These are phyloP conservation scores for Phaenicophaeus curvirostris DNA, from an alignment of 2,797 vertebrate genomes.

Conservation along the genomic window DNA sequence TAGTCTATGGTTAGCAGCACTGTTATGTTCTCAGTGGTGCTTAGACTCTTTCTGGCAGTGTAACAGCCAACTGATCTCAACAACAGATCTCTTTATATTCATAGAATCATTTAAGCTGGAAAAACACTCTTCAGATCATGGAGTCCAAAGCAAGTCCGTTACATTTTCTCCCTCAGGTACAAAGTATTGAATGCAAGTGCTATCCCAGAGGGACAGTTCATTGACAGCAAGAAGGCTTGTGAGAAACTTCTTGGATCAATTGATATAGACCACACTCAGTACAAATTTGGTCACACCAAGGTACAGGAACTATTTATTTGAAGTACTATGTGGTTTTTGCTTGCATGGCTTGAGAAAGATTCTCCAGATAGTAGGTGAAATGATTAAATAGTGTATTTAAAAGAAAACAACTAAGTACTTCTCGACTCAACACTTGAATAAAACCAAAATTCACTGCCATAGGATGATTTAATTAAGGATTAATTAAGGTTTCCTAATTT, in stretches of 20 bases:
- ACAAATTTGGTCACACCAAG: constrained; percentile 91
- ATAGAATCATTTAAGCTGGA: neutral
- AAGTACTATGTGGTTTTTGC: neutral
- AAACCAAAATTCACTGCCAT: neutral
- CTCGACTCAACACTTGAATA: neutral
- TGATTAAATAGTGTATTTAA: neutral
- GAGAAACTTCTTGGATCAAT: constrained; percentile 89
- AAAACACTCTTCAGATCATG: neutral
- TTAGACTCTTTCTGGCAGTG: neutral
- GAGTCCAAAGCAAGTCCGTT: neutral
- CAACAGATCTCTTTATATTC: neutral
- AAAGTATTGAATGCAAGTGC: constrained; percentile 88
- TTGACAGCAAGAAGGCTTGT: constrained; percentile 90
- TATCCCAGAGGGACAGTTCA: constrained; percentile 89
- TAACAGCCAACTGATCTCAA: neutral
- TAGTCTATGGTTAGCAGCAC: neutral
- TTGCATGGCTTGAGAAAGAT: neutral
- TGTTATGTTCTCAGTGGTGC: neutral
- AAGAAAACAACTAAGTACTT: neutral
- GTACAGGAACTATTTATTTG: constrained; percentile 64
- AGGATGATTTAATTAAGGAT: neutral
- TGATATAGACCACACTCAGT: constrained; percentile 87
- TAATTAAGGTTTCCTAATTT: neutral
- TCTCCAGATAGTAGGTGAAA: neutral
- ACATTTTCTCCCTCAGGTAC: constrained; percentile 73